Conservation (phyloP, 2,113 vertebrate species). For the Myocastor coypus region DNA sequence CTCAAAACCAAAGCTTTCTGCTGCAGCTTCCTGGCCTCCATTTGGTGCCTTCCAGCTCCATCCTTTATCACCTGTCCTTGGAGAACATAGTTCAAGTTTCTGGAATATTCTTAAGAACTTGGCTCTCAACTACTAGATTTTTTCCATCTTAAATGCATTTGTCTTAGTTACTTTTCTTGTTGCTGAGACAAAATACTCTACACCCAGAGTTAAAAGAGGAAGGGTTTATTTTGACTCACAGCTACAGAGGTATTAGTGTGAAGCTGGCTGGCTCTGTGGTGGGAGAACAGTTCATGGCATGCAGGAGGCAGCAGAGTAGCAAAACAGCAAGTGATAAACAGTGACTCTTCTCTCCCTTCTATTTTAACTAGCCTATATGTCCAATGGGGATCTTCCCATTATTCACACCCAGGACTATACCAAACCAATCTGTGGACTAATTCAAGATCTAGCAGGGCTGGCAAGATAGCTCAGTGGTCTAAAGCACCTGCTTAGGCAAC, state of each 20-base stretch:
- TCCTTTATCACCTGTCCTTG: not conserved
- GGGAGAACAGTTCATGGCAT: not conserved
- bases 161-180: not conserved
- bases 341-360: not conserved
- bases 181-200: not conserved
- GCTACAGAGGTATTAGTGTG: not conserved
- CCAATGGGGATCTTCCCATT: not conserved
- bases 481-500: too few species aligned
- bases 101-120: conserved; percentile 40
- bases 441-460: not conserved
- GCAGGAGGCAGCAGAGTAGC: not conserved
- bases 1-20: not conserved
- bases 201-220: not conserved
- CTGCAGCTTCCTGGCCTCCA: not conserved
- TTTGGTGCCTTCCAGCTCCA: not conserved
- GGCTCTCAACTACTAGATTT: conserved; percentile 23
- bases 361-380: not conserved
- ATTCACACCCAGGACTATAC: not conserved
- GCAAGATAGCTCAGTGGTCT: too few species aligned
- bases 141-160: conserved; percentile 48
- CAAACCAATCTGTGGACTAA: not conserved
- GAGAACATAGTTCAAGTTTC: conserved; percentile 5
- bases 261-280: not conserved
- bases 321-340: not conserved
- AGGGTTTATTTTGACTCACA: not conserved